Evolutionary conservation across 2,797 vertebrate genomes (phyloP).

Genomic region (Setipinna tenuifilis): DNA sequence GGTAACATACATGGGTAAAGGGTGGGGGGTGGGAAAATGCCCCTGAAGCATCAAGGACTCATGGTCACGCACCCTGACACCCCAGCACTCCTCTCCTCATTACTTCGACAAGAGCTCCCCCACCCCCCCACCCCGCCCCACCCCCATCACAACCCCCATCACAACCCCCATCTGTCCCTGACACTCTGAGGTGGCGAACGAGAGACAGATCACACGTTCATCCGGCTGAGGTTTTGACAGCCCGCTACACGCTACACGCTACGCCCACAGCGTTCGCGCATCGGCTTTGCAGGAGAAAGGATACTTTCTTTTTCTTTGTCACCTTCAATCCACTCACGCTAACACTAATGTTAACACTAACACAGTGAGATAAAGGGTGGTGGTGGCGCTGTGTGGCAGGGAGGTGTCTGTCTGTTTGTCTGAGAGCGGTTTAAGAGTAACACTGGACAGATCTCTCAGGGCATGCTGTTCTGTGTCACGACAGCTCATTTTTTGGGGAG

Average conservation of each 20-base stretch:
- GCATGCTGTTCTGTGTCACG: neutral
- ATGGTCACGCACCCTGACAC: neutral
- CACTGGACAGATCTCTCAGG: neutral
- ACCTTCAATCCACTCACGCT: neutral
- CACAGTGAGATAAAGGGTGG: too few relatives aligned
- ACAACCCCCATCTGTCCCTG: neutral
- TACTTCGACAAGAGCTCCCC: neutral
- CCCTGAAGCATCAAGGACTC: neutral
- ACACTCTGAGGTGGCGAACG: neutral
- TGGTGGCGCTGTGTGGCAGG: too few relatives aligned
- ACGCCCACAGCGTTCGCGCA: neutral
- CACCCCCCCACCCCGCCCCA: too few relatives aligned
- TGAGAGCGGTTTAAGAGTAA: neutral
- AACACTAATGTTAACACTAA: neutral
- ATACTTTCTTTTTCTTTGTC: neutral
- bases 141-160: neutral
- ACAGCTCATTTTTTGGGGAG: neutral
- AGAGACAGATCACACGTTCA: conserved; percentile 17
- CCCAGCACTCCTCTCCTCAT: neutral
- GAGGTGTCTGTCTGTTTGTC: neutral
- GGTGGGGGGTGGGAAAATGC: neutral
- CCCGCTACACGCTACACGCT: conserved; percentile 1
- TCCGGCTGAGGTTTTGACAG: neutral
- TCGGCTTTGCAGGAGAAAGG: neutral
- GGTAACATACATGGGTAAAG: neutral